Conservation (phyloP, 1,140 invertebrate genomes). For the Drosophila insularis region DNA sequence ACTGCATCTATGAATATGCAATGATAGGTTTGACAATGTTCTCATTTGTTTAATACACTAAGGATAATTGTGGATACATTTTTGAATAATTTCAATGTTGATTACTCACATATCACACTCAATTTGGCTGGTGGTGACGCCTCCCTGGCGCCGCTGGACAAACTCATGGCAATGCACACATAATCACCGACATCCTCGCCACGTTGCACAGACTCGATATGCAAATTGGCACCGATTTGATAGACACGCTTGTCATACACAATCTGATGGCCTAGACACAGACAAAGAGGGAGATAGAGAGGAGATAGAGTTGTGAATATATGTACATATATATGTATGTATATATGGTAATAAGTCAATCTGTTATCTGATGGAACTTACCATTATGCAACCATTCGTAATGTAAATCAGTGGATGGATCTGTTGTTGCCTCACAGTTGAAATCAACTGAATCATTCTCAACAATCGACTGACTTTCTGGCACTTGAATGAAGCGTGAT, state of each 20-base stretch:
- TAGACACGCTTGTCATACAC: slow-evolving; percentile 70
- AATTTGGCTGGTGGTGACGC: slow-evolving; percentile 76
- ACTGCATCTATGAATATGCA: too few species aligned
- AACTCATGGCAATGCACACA: slow-evolving; percentile 77
- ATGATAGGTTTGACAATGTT: background rate
- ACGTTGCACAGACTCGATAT: slow-evolving; percentile 71
- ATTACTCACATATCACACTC: slow-evolving; percentile 80
- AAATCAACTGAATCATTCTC: slow-evolving; percentile 72
- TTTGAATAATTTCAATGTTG: slow-evolving; percentile 3
- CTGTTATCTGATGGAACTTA: slow-evolving; percentile 31
- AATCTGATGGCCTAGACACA: slow-evolving; percentile 61
- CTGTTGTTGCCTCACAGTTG: slow-evolving; percentile 63
- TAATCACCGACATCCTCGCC: slow-evolving; percentile 73
- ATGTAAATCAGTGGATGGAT: slow-evolving; percentile 54
- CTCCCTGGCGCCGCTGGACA: slow-evolving; percentile 75
- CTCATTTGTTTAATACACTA: background rate
- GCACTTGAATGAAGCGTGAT: slow-evolving; percentile 65
- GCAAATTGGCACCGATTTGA: slow-evolving; percentile 73
- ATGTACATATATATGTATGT: slow-evolving; percentile 1
- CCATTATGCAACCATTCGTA: slow-evolving; percentile 81
- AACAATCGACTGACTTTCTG: slow-evolving; percentile 70
- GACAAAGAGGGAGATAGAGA: slow-evolving; percentile 10
- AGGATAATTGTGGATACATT: background rate
- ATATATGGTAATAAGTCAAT: slow-evolving; percentile 6
- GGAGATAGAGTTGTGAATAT: background rate